Percentiles rank a stretch among this genome's conserved stretches.
These are phyloP conservation scores for Limenitis camilla DNA, from an alignment of 2,888 invertebrate species.

Conservation along the genomic window DNA sequence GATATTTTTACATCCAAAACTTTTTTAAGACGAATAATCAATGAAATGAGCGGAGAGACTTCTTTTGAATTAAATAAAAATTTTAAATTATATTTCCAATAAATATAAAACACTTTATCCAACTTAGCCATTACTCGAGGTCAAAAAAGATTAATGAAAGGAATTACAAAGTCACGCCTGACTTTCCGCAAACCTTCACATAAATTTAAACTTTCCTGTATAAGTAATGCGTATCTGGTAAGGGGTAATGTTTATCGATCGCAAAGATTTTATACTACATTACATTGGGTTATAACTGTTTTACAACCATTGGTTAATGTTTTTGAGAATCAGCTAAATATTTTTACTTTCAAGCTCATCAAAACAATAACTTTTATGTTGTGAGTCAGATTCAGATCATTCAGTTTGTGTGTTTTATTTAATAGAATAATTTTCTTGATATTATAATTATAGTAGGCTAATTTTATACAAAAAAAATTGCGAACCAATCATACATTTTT, in stretches of 20 bases:
- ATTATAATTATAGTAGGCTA: too few relatives aligned
- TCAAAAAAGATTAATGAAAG: conserved; percentile 16
- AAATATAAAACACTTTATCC: neutral
- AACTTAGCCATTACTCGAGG: neutral
- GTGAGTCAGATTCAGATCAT: too few relatives aligned
- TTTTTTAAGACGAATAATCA: too few relatives aligned
- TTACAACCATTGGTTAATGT: conserved; percentile 8
- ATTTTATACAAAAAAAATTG: too few relatives aligned
- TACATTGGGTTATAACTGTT: conserved; percentile 5
- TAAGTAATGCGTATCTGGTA: conserved; percentile 13
- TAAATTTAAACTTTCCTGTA: conserved; percentile 20
- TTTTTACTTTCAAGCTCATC: neutral
- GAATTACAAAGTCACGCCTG: conserved; percentile 17
- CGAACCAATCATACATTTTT: too few relatives aligned
- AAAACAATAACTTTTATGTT: too few relatives aligned
- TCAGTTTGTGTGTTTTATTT: too few relatives aligned
- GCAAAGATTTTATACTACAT: conserved; percentile 15
- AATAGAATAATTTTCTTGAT: too few relatives aligned
- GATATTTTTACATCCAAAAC: too few relatives aligned
- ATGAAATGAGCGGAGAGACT: too few relatives aligned
- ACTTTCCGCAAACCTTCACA: conserved; percentile 15
- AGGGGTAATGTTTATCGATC: conserved; percentile 19
- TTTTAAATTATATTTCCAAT: too few relatives aligned
- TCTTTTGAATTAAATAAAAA: too few relatives aligned
- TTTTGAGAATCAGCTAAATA: conserved; percentile 3